Conservation (phyloP, 2,797 vertebrate species). For the Sebastes itinus region DNA sequence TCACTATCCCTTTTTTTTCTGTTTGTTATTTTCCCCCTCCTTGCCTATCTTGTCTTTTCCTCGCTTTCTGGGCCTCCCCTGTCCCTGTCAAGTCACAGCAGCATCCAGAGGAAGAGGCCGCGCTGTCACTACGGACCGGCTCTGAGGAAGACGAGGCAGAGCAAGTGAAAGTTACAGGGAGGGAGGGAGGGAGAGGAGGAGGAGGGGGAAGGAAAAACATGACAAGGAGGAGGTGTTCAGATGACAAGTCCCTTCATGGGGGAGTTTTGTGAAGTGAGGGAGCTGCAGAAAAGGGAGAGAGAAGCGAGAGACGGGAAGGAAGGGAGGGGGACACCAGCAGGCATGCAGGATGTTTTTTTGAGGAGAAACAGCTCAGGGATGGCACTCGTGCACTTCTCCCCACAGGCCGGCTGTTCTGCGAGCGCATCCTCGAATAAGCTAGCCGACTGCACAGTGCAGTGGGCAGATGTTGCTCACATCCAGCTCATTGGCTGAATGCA, state of each 20-base stretch:
- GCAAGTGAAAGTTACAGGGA: conserved; percentile 60
- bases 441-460: conserved; percentile 11
- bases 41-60: conserved; percentile 31
- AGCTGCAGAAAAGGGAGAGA: conserved; percentile 25
- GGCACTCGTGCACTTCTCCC: conserved; percentile 8
- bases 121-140: conserved; percentile 57
- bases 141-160: conserved; percentile 55
- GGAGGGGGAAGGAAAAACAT: conserved; percentile 47
- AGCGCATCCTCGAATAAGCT: background rate
- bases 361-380: conserved; percentile 30
- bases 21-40: background rate
- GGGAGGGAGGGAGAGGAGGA: background rate
- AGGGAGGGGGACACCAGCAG: conserved; percentile 16
- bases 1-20: background rate
- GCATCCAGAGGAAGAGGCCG: conserved; percentile 54
- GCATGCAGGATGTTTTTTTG: conserved; percentile 41
- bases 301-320: background rate
- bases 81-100: conserved; percentile 43
- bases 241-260: conserved; percentile 68
- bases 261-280: conserved; percentile 65
- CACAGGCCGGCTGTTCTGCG: conserved; percentile 18
- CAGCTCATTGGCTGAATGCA: conserved; percentile 41
- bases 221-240: conserved; percentile 58
- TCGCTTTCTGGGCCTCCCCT: conserved; percentile 33
- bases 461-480: conserved; percentile 45